Evolutionary conservation across 2,888 invertebrate species (phyloP).

Genomic region (Chloroclysta siterata): DNA sequence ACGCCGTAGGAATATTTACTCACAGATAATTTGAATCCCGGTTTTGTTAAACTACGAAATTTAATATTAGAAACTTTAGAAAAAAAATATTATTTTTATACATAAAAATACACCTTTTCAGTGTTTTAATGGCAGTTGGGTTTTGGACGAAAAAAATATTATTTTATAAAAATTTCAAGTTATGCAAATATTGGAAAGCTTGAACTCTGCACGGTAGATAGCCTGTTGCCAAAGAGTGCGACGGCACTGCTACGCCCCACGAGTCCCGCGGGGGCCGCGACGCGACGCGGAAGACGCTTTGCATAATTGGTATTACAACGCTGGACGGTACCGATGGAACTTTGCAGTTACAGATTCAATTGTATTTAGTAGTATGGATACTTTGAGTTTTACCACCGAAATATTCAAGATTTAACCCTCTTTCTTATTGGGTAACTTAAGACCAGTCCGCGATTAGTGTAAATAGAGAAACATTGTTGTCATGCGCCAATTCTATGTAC

Average conservation of each 20-base stretch:
- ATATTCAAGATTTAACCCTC: not conserved
- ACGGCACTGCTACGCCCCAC: conserved; percentile 58
- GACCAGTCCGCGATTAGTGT: too few species aligned
- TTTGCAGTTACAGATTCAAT: conserved; percentile 34
- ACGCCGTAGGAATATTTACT: conserved; percentile 1
- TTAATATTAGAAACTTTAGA: too few species aligned
- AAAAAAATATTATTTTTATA: too few species aligned
- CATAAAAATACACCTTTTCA: too few species aligned
- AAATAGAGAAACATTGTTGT: too few species aligned
- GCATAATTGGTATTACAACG: conserved; percentile 82
- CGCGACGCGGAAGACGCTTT: conserved; percentile 79
- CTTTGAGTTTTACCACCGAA: conserved; percentile 13
- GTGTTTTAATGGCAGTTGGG: too few species aligned
- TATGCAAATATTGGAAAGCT: conserved; percentile 2
- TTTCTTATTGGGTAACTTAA: too few species aligned
- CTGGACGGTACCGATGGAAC: conserved; percentile 31
- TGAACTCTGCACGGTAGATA: conserved; percentile 13
- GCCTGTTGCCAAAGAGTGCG: conserved; percentile 65
- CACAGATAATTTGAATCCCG: not conserved
- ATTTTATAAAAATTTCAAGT: too few species aligned
- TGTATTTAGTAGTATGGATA: conserved; percentile 17
- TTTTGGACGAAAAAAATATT: too few species aligned
- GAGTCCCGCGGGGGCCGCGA: conserved; percentile 50
- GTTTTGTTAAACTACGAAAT: too few species aligned
- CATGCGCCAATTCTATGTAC: too few species aligned